phyloP scores from a whole-genome alignment of 1,140 invertebrate genomes.

The Pogonognathellus flavescens region DNA sequence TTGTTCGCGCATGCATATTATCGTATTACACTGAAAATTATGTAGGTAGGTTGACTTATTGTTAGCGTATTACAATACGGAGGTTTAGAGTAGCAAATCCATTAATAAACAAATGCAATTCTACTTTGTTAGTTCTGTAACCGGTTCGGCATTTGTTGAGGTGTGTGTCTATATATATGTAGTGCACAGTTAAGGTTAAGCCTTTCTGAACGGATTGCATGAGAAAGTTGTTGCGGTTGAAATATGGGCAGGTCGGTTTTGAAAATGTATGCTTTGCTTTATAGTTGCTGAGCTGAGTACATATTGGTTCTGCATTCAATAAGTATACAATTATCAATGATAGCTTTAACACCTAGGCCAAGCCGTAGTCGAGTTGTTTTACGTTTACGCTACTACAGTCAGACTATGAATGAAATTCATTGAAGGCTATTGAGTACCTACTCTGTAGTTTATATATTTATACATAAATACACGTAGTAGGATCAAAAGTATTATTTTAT shows the following conservation, averaged over 20 bases:
- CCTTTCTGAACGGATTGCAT: neutral
- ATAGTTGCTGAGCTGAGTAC: neutral
- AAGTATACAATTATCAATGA: too few species aligned
- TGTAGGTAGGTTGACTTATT: neutral
- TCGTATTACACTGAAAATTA: neutral
- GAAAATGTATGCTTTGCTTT: neutral
- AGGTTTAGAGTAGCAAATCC: neutral
- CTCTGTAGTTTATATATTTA: too few species aligned
- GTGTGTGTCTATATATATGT: neutral
- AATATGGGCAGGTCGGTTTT: constrained; percentile 31
- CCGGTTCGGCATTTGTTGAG: neutral
- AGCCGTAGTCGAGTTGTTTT: too few species aligned
- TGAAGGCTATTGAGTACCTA: too few species aligned
- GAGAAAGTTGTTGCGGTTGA: constrained; percentile 10
- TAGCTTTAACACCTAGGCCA: too few species aligned
- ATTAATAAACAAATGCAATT: neutral
- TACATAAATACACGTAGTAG: too few species aligned
- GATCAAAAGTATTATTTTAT: too few species aligned
- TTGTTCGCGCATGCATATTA: neutral
- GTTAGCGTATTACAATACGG: neutral
- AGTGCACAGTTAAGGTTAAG: neutral
- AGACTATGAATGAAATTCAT: too few species aligned
- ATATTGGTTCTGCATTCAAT: neutral
- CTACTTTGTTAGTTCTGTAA: neutral
- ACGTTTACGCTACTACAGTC: too few species aligned